These are phyloP conservation scores for Hypselothyrea guttata DNA, from an alignment of 2,888 invertebrate genomes.

Conservation along the genomic window DNA sequence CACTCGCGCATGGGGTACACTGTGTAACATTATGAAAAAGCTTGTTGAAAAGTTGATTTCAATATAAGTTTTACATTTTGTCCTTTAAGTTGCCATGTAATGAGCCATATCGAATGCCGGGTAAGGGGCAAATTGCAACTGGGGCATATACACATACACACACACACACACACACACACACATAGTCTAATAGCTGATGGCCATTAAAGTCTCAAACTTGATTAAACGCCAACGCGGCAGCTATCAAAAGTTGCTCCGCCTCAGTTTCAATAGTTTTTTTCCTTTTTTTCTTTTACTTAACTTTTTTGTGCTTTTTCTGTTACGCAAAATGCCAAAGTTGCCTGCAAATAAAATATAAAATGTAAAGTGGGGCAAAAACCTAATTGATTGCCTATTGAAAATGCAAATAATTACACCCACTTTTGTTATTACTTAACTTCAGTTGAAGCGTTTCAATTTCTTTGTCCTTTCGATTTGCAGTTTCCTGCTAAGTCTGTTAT, in stretches of 20 bases:
- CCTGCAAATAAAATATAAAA: no score
- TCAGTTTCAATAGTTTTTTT: constrained; percentile 43
- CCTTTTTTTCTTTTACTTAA: neutral
- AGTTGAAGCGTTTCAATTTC: no score
- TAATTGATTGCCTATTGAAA: no score
- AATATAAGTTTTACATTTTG: constrained; percentile 64
- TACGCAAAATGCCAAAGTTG: no score
- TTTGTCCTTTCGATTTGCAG: no score
- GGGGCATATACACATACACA: neutral
- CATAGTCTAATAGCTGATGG: constrained; percentile 35
- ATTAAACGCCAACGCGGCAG: constrained; percentile 46
- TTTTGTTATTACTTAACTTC: no score
- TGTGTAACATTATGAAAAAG: constrained; percentile 33
- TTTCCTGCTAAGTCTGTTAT: no score
- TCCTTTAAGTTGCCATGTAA: constrained; percentile 51
- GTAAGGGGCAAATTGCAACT: neutral
- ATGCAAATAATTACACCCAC: neutral
- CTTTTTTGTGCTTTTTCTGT: no score
- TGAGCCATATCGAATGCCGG: constrained; percentile 34
- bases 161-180: no score
- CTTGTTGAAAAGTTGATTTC: constrained; percentile 65
- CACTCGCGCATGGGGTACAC: constrained; percentile 3
- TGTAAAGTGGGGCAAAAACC: no score
- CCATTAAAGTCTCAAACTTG: constrained; percentile 54
- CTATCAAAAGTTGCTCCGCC: constrained; percentile 42